Evolutionary conservation across 2,113 vertebrate genomes (phyloP), one percentile per base, ranked within the genome.

Genomic region (Macroglossus sobrinus): DNA sequence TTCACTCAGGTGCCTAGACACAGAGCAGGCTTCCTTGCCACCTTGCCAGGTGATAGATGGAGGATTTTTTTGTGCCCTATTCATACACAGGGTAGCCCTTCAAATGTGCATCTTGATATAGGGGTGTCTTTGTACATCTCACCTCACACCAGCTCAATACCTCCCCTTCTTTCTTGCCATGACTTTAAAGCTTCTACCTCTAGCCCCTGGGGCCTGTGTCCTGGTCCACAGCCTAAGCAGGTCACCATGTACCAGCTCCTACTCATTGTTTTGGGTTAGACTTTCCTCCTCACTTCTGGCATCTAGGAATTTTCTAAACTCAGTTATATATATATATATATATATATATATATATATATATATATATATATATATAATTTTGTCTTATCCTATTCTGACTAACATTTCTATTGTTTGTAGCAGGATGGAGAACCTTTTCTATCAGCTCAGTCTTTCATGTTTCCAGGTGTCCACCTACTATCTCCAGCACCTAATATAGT

Each of bases 241-340:
- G 68, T 69, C 40, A 24, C 53, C 66, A 24, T 0, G 40, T 2
- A 35, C 18, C 38, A 61, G 35, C 33, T 63, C 28, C 19, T 80
- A 28, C 47, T 64, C 61, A 11, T 30, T 89, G 6, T 47, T 24
- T 43, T 74, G 3, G 7, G 14, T 57, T 93, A 33, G 43, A 80
- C 12, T 59, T 95, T 71, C 43, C 35, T 84, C 38, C 50, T 43
- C 59, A 33, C 71, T 53, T 80, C 59, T 28, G 18, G 79, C 13
- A 86, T 45, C 33, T 50, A 69, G 7, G 43, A 16, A 61, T 78
- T 80, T 93, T 38, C 61, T 79, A 86, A 89, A 89, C 18, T 38
- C 38, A 55, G 10, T 59, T 91, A 26, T 6, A 2, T 66, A 28
- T 55, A 50, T 50, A 50, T 47, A 6, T 45, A 43, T 43, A 43